These are phyloP conservation scores for Paramormyrops kingsleyae DNA, from an alignment of 2,113 vertebrate genomes.

Conservation along the genomic window DNA sequence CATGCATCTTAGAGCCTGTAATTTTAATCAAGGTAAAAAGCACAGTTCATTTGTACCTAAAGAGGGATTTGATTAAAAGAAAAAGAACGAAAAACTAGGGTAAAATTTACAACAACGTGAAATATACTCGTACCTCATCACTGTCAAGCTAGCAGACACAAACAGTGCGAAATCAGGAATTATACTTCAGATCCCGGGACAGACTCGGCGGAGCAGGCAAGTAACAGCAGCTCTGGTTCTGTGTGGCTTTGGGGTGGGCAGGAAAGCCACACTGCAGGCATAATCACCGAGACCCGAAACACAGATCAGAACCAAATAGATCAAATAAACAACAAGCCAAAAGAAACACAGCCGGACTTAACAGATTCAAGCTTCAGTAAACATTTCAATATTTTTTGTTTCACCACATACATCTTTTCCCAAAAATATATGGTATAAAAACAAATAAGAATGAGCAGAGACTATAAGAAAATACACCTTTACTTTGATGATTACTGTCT, in stretches of 20 bases:
- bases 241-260: neutral
- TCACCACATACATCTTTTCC: neutral
- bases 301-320: slow-evolving; percentile 9
- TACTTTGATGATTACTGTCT: neutral
- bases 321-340: neutral
- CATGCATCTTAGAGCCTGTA: neutral
- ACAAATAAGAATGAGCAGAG: slow-evolving; percentile 1
- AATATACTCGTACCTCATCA: neutral
- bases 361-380: slow-evolving; percentile 4
- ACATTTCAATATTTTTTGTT: neutral
- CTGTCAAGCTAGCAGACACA: neutral
- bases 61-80: neutral
- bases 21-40: neutral
- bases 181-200: neutral
- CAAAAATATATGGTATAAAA: slow-evolving; percentile 19
- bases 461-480: slow-evolving; percentile 22
- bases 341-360: neutral
- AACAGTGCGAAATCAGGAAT: neutral
- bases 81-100: neutral
- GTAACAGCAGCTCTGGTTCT: neutral
- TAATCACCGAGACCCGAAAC: slow-evolving; percentile 1
- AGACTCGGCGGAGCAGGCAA: neutral
- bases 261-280: neutral
- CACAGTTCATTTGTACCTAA: neutral
- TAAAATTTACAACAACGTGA: neutral